Percentiles rank a stretch among this genome's conserved stretches.
Evolutionary conservation across 2,797 vertebrate species (phyloP).

Genomic region (Coccyzus lansbergi): DNA sequence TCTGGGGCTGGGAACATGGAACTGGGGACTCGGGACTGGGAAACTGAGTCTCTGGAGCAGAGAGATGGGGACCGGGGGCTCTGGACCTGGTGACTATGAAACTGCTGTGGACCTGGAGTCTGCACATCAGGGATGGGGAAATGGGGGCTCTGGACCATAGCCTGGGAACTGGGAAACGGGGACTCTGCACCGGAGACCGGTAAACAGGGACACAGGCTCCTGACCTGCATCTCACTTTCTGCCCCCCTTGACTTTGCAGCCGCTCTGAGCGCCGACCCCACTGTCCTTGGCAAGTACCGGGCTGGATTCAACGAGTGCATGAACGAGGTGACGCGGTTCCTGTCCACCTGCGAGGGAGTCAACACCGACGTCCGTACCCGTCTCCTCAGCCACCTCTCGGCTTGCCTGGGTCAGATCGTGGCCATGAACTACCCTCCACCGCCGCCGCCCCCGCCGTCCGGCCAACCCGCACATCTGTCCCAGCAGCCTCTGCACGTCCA

Average conservation of each 20-base stretch:
- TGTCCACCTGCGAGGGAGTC: slow-evolving; percentile 89
- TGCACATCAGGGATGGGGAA: no score
- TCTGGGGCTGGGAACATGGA: no score
- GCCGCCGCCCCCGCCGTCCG: slow-evolving; percentile 57
- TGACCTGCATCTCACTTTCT: background rate
- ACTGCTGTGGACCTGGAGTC: no score
- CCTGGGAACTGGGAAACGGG: no score
- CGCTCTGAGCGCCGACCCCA: slow-evolving; percentile 86
- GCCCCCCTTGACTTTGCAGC: slow-evolving; percentile 59
- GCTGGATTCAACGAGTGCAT: slow-evolving; percentile 93
- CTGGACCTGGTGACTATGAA: no score
- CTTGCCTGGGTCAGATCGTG: slow-evolving; percentile 88
- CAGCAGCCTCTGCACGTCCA: slow-evolving; percentile 90
- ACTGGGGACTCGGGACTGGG: no score
- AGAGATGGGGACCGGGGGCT: no score
- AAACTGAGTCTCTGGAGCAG: no score
- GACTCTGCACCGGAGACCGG: no score
- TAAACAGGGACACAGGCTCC: background rate
- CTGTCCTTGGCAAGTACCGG: slow-evolving; percentile 88
- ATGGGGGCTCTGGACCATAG: no score
- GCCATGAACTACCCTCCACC: slow-evolving; percentile 83
- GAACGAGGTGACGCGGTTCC: slow-evolving; percentile 90
- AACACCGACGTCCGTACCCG: slow-evolving; percentile 87
- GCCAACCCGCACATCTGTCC: slow-evolving; percentile 79
- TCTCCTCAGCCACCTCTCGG: slow-evolving; percentile 88